phyloP scores from a whole-genome alignment of 2,797 vertebrate genomes.

The Salmo trutta region DNA sequence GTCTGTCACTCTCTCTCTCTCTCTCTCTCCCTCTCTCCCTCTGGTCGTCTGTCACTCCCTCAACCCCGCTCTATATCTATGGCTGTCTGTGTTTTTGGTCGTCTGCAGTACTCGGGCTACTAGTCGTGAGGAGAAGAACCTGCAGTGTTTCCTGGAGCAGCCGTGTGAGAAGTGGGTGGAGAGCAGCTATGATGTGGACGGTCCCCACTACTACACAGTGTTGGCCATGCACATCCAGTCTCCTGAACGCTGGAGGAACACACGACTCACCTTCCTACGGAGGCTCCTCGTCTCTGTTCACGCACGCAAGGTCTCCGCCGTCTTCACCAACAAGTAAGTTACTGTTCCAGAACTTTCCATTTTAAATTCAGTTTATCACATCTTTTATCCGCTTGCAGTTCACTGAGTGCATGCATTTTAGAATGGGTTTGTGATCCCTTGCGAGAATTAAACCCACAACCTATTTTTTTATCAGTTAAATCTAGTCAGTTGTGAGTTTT shows the following conservation, averaged over 20 bases:
- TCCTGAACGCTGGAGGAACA: constrained; percentile 87
- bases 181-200: constrained; percentile 94
- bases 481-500: no score
- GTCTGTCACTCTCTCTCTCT: not conserved
- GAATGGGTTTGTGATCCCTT: no score
- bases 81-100: no score
- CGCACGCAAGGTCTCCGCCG: constrained; percentile 83
- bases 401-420: no score
- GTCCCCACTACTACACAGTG: constrained; percentile 94
- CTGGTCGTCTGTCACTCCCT: not conserved
- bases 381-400: no score
- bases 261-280: constrained; percentile 85
- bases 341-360: no score
- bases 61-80: not conserved
- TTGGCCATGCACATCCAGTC: constrained; percentile 91
- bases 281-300: constrained; percentile 88
- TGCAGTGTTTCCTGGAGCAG: constrained; percentile 96
- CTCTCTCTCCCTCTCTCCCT: not conserved
- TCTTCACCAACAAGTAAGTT: constrained; percentile 87
- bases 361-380: no score
- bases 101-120: constrained; percentile 87
- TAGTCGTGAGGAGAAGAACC: constrained; percentile 95
- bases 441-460: no score
- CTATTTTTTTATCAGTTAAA: no score
- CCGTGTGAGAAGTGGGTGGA: constrained; percentile 96